Conservation (phyloP, 2,888 invertebrate species). For the Lomographa bimaculata region DNA sequence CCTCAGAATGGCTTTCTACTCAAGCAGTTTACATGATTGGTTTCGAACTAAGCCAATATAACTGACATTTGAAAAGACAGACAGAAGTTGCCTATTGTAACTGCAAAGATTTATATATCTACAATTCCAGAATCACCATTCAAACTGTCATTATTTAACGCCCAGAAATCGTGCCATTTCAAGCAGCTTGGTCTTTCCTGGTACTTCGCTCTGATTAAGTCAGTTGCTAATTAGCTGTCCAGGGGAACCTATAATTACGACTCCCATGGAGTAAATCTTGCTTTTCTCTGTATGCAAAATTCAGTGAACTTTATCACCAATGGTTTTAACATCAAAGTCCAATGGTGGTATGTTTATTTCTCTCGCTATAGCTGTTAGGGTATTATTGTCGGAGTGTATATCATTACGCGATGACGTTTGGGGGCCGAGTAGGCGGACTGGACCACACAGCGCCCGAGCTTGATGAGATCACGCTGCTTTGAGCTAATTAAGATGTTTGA, state of each 20-base stretch:
- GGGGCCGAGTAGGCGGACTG: slow-evolving; percentile 28
- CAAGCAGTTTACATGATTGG: too few species aligned
- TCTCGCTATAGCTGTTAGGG: background rate
- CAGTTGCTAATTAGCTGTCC: slow-evolving; percentile 44
- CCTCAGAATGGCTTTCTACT: too few species aligned
- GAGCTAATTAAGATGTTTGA: slow-evolving; percentile 14
- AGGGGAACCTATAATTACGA: slow-evolving; percentile 48
- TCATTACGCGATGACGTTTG: slow-evolving; percentile 42
- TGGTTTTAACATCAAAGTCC: slow-evolving; percentile 1
- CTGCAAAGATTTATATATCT: background rate
- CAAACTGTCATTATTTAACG: slow-evolving; percentile 4
- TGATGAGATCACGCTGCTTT: slow-evolving; percentile 14
- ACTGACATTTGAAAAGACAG: too few species aligned
- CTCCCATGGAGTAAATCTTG: slow-evolving; percentile 12
- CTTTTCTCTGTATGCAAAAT: slow-evolving; percentile 6
- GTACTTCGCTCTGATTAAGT: slow-evolving; percentile 25
- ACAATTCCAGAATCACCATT: background rate
- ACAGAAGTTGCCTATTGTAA: too few species aligned
- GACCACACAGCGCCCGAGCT: slow-evolving; percentile 29
- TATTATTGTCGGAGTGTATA: slow-evolving; percentile 35
- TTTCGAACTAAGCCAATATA: too few species aligned
- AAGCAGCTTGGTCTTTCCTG: slow-evolving; percentile 13
- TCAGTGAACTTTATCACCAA: slow-evolving; percentile 3
- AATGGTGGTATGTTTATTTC: background rate
- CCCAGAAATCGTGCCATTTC: slow-evolving; percentile 6